Evolutionary conservation across 2,888 invertebrate species (phyloP), one percentile per base, ranked within the genome.

Genomic region (Muschampia plurimacula): DNA sequence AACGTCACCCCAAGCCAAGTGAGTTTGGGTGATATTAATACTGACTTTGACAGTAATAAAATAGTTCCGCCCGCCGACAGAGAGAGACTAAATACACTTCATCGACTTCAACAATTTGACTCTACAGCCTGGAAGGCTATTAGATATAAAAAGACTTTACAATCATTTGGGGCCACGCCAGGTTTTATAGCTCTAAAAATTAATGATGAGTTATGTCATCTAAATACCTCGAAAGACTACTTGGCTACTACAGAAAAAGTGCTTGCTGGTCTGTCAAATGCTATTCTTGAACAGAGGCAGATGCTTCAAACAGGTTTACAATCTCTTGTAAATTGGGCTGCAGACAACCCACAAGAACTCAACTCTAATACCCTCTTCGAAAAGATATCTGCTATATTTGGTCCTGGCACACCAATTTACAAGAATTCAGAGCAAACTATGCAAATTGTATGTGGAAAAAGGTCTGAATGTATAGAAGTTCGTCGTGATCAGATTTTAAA

Each of bases 381-480:
- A 52, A 52, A 52, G 15, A 15, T 52, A 4, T 52, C 49, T 52
- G 49, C 4, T 15, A 12, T 15, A 15, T 52, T 52, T 52, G 49
- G 49, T 15, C 49, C 49, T n/a, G 49, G 49, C 49, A 15, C 49
- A 52, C 49, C 49, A 15, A 52, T 52, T 52, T 52, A 52, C 49
- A 52, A 52, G 15, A 52, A 52, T n/a, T 52, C 49, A 15, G 49
- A 52, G n/a, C n/a, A 52, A 15, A 52, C 49, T 15, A 52, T 52
- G 49, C 49, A 52, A 52, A 13, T 52, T 52, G 49, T 52, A 13
- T 52, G 49, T 15, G 49, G 49, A 7, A 52, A 52, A 15, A 52
- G 49, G 7, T 15, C 49, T 2, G 49, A 52, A 52, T 52, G n/a
- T 15, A 52, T 52, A 0, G 49, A 52, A n/a, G 7, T 52, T 52